These are phyloP conservation scores for Perdita meconis DNA, from an alignment of 2,888 invertebrate species.

Conservation along the genomic window DNA sequence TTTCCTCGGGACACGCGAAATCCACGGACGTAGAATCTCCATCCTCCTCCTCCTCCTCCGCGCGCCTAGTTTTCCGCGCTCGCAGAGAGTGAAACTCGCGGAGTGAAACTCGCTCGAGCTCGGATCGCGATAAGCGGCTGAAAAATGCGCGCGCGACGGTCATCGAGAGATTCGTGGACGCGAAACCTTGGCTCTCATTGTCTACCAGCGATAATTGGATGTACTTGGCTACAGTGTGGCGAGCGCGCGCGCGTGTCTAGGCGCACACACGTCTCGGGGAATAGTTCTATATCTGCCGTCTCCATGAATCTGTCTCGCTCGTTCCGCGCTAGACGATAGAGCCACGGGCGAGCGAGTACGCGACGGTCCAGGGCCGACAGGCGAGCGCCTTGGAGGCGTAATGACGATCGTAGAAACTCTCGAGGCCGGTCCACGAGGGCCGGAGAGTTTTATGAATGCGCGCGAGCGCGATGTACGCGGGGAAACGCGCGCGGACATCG, in stretches of 20 bases:
- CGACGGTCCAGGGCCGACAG: slow-evolving; percentile 79
- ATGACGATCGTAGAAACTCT: slow-evolving; percentile 81
- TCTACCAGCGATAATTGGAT: slow-evolving; percentile 67
- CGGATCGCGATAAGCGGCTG: slow-evolving; percentile 2
- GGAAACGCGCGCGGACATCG: slow-evolving; percentile 41
- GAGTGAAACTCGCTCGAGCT: not conserved
- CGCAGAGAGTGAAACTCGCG: not conserved
- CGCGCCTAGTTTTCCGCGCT: not conserved
- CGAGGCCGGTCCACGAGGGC: slow-evolving; percentile 77
- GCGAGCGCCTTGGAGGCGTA: slow-evolving; percentile 80
- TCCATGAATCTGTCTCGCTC: slow-evolving; percentile 55
- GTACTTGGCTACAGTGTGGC: slow-evolving; percentile 53
- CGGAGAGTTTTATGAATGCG: slow-evolving; percentile 69
- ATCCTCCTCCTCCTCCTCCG: too few relatives aligned
- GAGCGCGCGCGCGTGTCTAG: slow-evolving; percentile 29
- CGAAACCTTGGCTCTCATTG: slow-evolving; percentile 66
- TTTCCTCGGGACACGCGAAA: too few relatives aligned
- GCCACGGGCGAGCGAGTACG: slow-evolving; percentile 38
- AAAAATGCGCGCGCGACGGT: slow-evolving; percentile 41
- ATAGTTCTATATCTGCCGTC: slow-evolving; percentile 55
- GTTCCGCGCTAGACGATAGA: slow-evolving; percentile 54
- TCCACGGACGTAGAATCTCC: too few relatives aligned
- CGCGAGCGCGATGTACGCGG: slow-evolving; percentile 52
- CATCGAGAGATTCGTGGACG: slow-evolving; percentile 68
- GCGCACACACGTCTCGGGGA: slow-evolving; percentile 45